These are phyloP conservation scores for Pollimyrus isidori DNA, from an alignment of 2,113 vertebrate species.

Conservation along the genomic window DNA sequence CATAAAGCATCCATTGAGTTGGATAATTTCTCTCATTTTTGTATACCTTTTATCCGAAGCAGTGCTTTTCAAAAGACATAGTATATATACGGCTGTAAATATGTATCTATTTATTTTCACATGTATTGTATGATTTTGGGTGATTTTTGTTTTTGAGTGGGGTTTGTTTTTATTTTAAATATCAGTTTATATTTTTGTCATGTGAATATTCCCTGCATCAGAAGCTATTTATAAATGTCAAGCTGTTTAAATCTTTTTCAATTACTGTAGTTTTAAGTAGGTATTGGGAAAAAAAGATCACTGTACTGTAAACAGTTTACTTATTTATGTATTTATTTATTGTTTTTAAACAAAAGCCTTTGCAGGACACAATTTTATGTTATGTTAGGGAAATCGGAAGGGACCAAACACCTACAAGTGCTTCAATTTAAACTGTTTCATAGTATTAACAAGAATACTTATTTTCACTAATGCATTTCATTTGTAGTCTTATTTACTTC, in stretches of 20 bases:
- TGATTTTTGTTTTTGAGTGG: slow-evolving; percentile 32
- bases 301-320: slow-evolving; percentile 27
- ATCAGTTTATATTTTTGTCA: slow-evolving; percentile 15
- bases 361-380: neutral
- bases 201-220: slow-evolving; percentile 11
- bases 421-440: slow-evolving; percentile 31
- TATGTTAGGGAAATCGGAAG: slow-evolving; percentile 18
- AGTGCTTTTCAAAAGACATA: slow-evolving; percentile 59
- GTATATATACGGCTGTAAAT: slow-evolving; percentile 24
- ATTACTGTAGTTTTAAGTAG: slow-evolving; percentile 20
- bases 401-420: slow-evolving; percentile 45
- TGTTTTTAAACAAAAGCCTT: slow-evolving; percentile 6
- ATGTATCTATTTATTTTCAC: slow-evolving; percentile 30
- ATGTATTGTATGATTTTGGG: slow-evolving; percentile 42
- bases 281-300: slow-evolving; percentile 19
- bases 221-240: slow-evolving; percentile 34
- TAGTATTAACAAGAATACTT: neutral
- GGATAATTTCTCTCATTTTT: slow-evolving; percentile 57
- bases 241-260: slow-evolving; percentile 13
- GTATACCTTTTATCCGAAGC: slow-evolving; percentile 52
- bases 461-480: neutral
- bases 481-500: slow-evolving; percentile 18
- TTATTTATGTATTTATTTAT: slow-evolving; percentile 10
- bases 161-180: slow-evolving; percentile 38
- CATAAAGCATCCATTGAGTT: slow-evolving; percentile 48